Conservation (phyloP, 2,888 invertebrate genomes). For the Idaea dimidiata region DNA sequence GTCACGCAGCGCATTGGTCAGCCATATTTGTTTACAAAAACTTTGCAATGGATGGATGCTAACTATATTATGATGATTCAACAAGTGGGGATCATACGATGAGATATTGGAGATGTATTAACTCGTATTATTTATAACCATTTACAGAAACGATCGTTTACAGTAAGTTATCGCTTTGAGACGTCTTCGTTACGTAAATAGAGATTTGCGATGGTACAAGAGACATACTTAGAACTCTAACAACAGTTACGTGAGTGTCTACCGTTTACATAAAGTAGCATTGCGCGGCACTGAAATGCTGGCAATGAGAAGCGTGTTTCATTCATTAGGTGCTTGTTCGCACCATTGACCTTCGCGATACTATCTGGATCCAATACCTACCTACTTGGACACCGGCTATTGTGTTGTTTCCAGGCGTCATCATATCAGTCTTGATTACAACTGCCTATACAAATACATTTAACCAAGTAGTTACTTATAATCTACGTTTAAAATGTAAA, state of each 20-base stretch:
- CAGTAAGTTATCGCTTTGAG: neutral
- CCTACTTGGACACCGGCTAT: conserved; percentile 31
- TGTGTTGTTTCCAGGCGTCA: conserved; percentile 24
- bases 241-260: conserved; percentile 4
- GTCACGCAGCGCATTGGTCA: conserved; percentile 33
- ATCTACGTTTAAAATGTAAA: too few relatives aligned
- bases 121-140: neutral
- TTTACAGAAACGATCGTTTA: neutral
- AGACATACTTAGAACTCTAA: neutral
- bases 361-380: conserved; percentile 33
- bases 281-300: conserved; percentile 4
- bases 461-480: neutral
- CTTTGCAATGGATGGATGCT: conserved; percentile 26
- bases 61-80: conserved; percentile 38
- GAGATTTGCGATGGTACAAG: neutral
- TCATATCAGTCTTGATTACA: neutral
- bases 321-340: conserved; percentile 23
- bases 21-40: conserved; percentile 50
- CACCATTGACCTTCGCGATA: conserved; percentile 43
- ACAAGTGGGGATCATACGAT: conserved; percentile 17
- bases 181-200: neutral
- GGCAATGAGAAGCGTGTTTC: conserved; percentile 16
- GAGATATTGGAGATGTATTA: conserved; percentile 10
- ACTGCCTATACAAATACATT: neutral
- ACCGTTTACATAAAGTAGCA: neutral